Evolutionary conservation across 2,888 invertebrate species (phyloP), one percentile per base, ranked within the genome.

Genomic region (Caenorhabditis sp.): DNA sequence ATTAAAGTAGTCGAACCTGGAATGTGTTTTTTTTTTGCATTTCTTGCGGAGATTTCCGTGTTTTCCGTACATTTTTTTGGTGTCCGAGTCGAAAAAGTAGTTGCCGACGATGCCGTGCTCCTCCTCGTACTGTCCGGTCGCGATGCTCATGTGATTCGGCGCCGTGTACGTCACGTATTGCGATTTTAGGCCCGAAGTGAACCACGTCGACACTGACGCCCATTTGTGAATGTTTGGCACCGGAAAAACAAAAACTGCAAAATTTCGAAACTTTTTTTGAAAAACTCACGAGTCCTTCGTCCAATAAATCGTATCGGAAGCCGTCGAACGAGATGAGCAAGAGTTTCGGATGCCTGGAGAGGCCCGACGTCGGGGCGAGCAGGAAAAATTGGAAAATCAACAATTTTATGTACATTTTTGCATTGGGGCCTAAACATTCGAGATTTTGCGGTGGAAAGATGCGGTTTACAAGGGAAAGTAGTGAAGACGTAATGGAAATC

Each of bases 141-240:
- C 82, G 8, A 82, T 82, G 13, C 78, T 77, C 81, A 83, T 82
- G 50, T 83, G 83, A 56, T 83, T 83, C n/a, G 83, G 80, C 6
- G 81, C 82, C 0, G 83, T 83, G 45, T 62, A 79, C 11, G 83
- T 80, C 15, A 82, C 75, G 26, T 78, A 83, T 61, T 82, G 82
- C 0, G 80, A 76, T 43, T 76, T 58, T 1, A 78, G 59, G 4
- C 83, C 83, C 22, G 77, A 78, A 35, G 66, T 62, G 39, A 82
- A 83, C 82, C 83, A 82, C 6, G 80, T 72, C 8, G 65, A 66
- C 50, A 66, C 50, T 22, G 53, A 39, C 3, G 83, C 82, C 80
- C 78, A 82, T 53, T 79, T 73, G 72, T 77, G 55, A 24, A 83
- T 76, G 37, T 79, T 68, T 0, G 83, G 83, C 24, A 80, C 79